A percentile compares a stretch with the other conserved stretches of the same genome.
phyloP scores from a whole-genome alignment of 2,888 invertebrate genomes.

The Taenaris catops region DNA sequence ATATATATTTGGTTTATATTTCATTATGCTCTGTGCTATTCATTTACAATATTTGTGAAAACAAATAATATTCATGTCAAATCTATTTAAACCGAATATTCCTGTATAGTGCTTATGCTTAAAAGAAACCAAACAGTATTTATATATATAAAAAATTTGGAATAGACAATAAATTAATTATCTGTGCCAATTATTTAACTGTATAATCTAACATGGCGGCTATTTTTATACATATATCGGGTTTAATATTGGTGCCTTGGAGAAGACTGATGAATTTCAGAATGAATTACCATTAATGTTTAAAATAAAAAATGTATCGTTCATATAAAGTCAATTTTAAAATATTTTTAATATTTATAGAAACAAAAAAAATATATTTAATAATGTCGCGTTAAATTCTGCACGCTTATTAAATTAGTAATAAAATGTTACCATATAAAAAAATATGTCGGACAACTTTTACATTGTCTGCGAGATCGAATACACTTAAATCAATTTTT shows the following conservation, averaged over 20 bases:
- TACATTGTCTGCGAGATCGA: constrained; percentile 34
- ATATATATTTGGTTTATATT: too few relatives aligned
- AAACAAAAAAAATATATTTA: constrained; percentile 12
- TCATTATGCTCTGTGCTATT: too few relatives aligned
- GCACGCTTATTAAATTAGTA: constrained; percentile 31
- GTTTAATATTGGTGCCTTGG: constrained; percentile 56
- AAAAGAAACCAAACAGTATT: constrained; percentile 16
- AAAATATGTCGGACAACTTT: constrained; percentile 30
- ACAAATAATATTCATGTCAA: too few relatives aligned
- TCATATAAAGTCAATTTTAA: constrained; percentile 22
- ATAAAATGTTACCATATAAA: constrained; percentile 35
- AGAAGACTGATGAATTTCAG: constrained; percentile 45
- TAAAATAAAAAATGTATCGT: constrained; percentile 8
- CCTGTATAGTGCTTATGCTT: constrained; percentile 9
- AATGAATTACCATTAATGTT: constrained; percentile 16
- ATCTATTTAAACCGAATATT: neutral
- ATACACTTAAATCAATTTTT: constrained; percentile 22
- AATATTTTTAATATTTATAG: constrained; percentile 22
- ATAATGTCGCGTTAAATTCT: constrained; percentile 20
- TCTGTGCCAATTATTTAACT: constrained; percentile 28
- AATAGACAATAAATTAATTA: constrained; percentile 26
- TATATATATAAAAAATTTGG: constrained; percentile 11
- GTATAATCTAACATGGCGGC: constrained; percentile 31
- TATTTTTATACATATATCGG: constrained; percentile 37
- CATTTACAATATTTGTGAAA: too few relatives aligned